A percentile compares a stretch with the other conserved stretches of the same genome.
Conservation (phyloP, 1,140 invertebrate species). For the Euglossa dilemma region DNA sequence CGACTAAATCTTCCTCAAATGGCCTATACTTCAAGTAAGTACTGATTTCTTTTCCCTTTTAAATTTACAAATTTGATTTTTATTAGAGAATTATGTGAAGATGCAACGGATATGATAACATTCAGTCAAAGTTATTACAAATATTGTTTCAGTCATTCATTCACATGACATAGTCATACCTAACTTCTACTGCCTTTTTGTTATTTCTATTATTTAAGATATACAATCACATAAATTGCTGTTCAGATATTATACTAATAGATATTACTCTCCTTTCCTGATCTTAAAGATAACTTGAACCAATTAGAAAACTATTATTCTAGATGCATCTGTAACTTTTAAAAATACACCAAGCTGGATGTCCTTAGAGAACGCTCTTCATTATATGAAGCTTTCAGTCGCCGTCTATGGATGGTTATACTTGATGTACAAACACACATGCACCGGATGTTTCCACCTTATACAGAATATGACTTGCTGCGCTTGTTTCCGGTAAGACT, state of each 20-base stretch:
- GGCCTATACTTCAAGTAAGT: conserved; percentile 85
- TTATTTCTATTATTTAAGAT: too few relatives aligned
- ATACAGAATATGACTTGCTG: conserved; percentile 88
- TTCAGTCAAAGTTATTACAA: too few relatives aligned
- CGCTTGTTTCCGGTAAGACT: conserved; percentile 86
- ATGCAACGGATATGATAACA: too few relatives aligned
- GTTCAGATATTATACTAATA: too few relatives aligned
- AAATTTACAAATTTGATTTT: neutral
- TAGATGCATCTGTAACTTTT: conserved; percentile 80
- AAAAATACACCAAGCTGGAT: conserved; percentile 88
- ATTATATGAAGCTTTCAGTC: conserved; percentile 91
- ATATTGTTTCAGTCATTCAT: too few relatives aligned
- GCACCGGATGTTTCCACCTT: conserved; percentile 89
- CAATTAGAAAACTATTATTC: neutral
- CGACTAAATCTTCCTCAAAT: conserved; percentile 87
- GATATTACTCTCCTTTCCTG: too few relatives aligned
- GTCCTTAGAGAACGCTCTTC: conserved; percentile 88
- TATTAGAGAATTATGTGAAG: too few relatives aligned
- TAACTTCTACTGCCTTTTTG: too few relatives aligned
- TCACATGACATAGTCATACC: too few relatives aligned
- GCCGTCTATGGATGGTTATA: conserved; percentile 96
- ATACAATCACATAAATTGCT: too few relatives aligned
- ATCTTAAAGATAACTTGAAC: neutral
- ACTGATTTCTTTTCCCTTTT: neutral
- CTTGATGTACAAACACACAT: conserved; percentile 89